Evolutionary conservation across 2,113 vertebrate species (phyloP).

Genomic region (Albula glossodonta): DNA sequence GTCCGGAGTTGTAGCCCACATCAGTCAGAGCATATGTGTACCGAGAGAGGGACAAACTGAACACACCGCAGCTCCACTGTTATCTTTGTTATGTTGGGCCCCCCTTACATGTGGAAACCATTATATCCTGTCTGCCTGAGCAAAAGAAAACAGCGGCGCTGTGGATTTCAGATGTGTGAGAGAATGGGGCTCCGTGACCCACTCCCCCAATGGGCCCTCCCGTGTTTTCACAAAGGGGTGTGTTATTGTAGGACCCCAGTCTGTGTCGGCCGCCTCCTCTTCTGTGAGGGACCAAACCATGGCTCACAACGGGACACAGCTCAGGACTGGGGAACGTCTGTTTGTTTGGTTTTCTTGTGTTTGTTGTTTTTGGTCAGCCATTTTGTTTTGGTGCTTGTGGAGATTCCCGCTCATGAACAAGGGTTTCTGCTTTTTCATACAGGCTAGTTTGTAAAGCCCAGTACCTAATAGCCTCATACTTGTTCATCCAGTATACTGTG

Average conservation of each 20-base stretch:
- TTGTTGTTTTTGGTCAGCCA: background rate
- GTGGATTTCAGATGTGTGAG: conserved; percentile 37
- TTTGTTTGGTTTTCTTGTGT: background rate
- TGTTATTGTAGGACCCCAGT: conserved; percentile 65
- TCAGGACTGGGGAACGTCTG: background rate
- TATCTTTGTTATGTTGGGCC: conserved; percentile 43
- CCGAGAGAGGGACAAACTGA: conserved; percentile 38
- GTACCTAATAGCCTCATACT: background rate
- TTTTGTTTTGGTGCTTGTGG: background rate
- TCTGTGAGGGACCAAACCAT: background rate
- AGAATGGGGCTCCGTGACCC: conserved; percentile 45
- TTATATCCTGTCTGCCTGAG: conserved; percentile 76
- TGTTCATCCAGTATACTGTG: background rate
- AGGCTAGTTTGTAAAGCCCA: background rate
- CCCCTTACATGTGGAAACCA: conserved; percentile 74
- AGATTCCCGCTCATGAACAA: background rate
- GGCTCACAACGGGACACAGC: background rate
- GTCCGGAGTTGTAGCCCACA: conserved; percentile 12
- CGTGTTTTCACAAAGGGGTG: conserved; percentile 62
- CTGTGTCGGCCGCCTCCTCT: conserved; percentile 45
- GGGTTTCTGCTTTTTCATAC: background rate
- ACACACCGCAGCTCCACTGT: conserved; percentile 39
- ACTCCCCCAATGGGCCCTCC: conserved; percentile 42
- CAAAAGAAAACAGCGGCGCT: conserved; percentile 63
- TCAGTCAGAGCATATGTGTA: conserved; percentile 15